Percentiles rank a stretch among this genome's conserved stretches.
Conservation (phyloP, 1,140 invertebrate species). For the Sitophilus oryzae region DNA sequence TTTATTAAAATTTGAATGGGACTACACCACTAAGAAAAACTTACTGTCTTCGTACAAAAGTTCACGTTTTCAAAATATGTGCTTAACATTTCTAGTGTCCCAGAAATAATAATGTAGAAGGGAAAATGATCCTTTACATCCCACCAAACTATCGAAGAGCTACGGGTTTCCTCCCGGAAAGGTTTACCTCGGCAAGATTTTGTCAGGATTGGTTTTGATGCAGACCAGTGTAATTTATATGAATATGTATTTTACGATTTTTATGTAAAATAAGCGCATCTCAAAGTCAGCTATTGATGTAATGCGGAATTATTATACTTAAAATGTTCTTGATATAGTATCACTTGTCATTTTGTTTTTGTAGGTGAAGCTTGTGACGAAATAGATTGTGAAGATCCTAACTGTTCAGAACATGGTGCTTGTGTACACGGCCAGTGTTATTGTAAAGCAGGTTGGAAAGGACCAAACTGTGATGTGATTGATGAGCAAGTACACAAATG, state of each 20-base stretch:
- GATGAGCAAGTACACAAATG: constrained; percentile 85
- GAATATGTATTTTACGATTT: background rate
- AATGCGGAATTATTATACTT: background rate
- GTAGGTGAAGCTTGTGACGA: constrained; percentile 45
- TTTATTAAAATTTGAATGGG: too few species aligned
- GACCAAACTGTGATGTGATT: constrained; percentile 77
- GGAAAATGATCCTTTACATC: too few species aligned
- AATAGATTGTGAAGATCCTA: constrained; percentile 57
- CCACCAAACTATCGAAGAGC: too few species aligned
- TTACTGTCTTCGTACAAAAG: too few species aligned
- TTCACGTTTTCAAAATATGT: too few species aligned
- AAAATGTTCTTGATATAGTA: constrained; percentile 5
- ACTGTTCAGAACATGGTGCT: constrained; percentile 84
- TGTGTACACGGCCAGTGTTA: constrained; percentile 91
- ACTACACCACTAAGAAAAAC: too few species aligned
- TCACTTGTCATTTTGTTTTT: constrained; percentile 11
- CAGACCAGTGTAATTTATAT: background rate
- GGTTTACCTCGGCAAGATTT: background rate
- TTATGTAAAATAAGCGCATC: background rate
- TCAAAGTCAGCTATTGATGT: background rate
- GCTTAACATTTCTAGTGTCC: too few species aligned
- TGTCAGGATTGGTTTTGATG: background rate
- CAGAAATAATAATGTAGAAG: too few species aligned
- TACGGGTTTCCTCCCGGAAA: too few species aligned
- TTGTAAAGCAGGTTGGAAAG: constrained; percentile 93